Conservation (phyloP, 2,797 vertebrate genomes). For the Pseudocheirus occidentalis region DNA sequence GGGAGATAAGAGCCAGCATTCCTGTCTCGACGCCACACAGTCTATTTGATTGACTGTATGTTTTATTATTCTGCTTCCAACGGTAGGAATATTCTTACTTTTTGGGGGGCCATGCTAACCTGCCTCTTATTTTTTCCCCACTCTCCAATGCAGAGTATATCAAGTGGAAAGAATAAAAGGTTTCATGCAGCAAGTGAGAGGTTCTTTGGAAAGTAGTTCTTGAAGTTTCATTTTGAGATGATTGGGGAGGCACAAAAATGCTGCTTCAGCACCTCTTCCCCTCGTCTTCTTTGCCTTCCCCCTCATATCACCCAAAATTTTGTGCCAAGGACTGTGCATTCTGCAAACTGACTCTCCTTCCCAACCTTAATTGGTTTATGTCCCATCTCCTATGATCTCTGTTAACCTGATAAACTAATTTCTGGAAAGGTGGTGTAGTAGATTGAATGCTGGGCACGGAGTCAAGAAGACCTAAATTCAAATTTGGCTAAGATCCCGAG, state of each 20-base stretch:
- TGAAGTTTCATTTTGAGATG: neutral
- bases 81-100: neutral
- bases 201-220: neutral
- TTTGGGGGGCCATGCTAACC: neutral
- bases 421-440: neutral
- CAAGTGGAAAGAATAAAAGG: neutral
- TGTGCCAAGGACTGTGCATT: neutral
- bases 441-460: neutral
- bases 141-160: neutral
- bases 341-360: neutral
- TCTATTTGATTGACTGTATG: neutral
- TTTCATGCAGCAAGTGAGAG: neutral
- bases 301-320: neutral
- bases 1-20: neutral
- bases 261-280: neutral
- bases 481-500: neutral
- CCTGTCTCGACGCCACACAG: neutral
- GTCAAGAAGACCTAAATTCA: neutral
- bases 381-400: neutral
- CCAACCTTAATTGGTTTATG: neutral
- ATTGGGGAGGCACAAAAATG: neutral
- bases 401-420: neutral
- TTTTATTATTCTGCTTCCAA: neutral
- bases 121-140: neutral
- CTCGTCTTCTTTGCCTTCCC: neutral